These are phyloP conservation scores for Clarias macrocephalus DNA, from an alignment of 2,113 vertebrate species.

Conservation along the genomic window DNA sequence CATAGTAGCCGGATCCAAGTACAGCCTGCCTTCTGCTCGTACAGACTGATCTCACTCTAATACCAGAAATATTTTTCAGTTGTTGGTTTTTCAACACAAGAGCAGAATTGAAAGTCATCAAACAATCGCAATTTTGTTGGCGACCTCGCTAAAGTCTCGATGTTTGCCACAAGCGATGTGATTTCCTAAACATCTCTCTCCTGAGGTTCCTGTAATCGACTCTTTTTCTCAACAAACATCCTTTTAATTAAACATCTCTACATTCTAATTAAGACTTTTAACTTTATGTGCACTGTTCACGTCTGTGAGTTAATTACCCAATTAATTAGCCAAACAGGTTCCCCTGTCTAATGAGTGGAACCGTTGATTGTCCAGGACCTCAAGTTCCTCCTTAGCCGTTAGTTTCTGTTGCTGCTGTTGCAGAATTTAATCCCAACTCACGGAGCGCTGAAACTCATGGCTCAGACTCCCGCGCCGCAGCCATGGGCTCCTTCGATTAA, in stretches of 20 bases:
- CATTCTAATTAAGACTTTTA: conserved; percentile 57
- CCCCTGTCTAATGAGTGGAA: conserved; percentile 38
- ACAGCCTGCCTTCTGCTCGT: neutral
- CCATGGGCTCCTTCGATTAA: neutral
- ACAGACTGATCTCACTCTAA: neutral
- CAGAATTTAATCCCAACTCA: neutral
- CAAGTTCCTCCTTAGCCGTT: neutral
- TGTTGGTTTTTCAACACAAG: neutral
- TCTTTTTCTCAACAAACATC: conserved; percentile 37
- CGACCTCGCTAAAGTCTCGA: conserved; percentile 11
- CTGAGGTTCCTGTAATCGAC: conserved; percentile 33
- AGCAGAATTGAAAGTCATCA: neutral
- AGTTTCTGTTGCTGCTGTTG: neutral
- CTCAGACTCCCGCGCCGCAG: neutral
- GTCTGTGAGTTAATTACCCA: conserved; percentile 55
- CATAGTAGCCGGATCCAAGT: neutral
- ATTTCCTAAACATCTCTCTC: conserved; percentile 27
- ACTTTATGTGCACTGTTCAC: conserved; percentile 40
- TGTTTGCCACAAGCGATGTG: conserved; percentile 25
- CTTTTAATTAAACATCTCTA: conserved; percentile 47
- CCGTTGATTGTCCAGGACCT: conserved; percentile 5
- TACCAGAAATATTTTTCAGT: neutral
- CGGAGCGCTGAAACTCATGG: neutral
- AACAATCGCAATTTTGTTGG: neutral
- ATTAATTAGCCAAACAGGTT: conserved; percentile 55